Conservation (phyloP, 2,797 vertebrate species). For the Rhinophrynus dorsalis region DNA sequence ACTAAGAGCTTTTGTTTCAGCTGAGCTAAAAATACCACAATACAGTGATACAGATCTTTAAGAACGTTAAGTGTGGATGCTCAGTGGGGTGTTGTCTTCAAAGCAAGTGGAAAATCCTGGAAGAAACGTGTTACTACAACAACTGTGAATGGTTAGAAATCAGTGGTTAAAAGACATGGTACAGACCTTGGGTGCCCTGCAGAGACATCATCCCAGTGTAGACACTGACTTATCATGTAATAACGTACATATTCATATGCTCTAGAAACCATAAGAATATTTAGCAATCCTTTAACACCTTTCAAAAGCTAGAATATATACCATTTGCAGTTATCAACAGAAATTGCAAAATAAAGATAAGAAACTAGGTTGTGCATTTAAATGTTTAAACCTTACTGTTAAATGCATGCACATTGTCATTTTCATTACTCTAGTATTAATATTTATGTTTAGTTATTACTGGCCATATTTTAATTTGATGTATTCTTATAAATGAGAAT, state of each 20-base stretch:
- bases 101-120: slow-evolving; percentile 77
- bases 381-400: not conserved
- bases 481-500: too few species aligned
- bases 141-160: slow-evolving; percentile 80
- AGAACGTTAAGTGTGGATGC: slow-evolving; percentile 81
- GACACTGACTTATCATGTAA: slow-evolving; percentile 33
- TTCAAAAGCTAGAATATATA: not conserved
- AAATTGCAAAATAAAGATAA: not conserved
- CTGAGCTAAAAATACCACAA: slow-evolving; percentile 47
- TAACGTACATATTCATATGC: slow-evolving; percentile 32
- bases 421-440: too few species aligned
- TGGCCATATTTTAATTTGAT: too few species aligned
- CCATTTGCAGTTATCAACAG: not conserved
- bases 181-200: slow-evolving; percentile 46
- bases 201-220: slow-evolving; percentile 29
- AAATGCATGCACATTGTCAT: too few species aligned
- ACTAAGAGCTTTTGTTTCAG: slow-evolving; percentile 44
- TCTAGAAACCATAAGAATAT: slow-evolving; percentile 14
- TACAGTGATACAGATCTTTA: slow-evolving; percentile 64
- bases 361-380: not conserved
- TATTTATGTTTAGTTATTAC: too few species aligned
- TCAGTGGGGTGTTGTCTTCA: slow-evolving; percentile 80
- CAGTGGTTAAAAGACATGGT: slow-evolving; percentile 62
- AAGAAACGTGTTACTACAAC: slow-evolving; percentile 68
- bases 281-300: slow-evolving; percentile 17